These are phyloP conservation scores for Actinopyga echinites DNA, from an alignment of 53 echinoderm and acorn worm genomes.

Conservation along the genomic window DNA sequence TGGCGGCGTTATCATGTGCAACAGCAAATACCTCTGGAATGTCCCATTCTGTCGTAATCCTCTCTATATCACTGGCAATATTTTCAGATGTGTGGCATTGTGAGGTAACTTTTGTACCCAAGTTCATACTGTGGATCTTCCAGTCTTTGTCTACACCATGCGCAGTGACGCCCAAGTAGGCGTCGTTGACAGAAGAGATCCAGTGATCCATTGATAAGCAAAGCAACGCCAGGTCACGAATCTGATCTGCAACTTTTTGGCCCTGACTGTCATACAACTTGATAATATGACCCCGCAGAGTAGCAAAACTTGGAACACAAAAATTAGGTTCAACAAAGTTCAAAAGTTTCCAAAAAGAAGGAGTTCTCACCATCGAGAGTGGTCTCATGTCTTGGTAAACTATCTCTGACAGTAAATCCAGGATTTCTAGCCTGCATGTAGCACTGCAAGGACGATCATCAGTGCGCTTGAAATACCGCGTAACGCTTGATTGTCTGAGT, in stretches of 20 bases:
- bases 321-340: conserved; percentile 33
- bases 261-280: conserved; percentile 1
- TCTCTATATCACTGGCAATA: background rate
- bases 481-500: background rate
- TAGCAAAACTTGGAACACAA: background rate
- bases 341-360: conserved; percentile 3
- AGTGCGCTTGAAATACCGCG: background rate
- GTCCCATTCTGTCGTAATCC: background rate
- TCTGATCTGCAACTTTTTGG: background rate
- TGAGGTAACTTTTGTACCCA: conserved; percentile 13
- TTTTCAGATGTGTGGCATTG: conserved; percentile 22
- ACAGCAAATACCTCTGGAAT: background rate
- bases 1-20: conserved; percentile 33
- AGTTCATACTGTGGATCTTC: background rate
- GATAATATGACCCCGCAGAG: background rate
- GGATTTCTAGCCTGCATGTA: background rate
- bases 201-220: conserved; percentile 15
- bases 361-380: background rate
- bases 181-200: conserved; percentile 18
- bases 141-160: conserved; percentile 19
- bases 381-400: conserved; percentile 15
- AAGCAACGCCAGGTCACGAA: background rate
- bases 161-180: conserved; percentile 19
- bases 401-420: background rate
- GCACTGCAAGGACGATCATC: conserved; percentile 2